These are phyloP conservation scores for Xanthorhoe spadicearia DNA, from an alignment of 2,888 invertebrate species.

Conservation along the genomic window DNA sequence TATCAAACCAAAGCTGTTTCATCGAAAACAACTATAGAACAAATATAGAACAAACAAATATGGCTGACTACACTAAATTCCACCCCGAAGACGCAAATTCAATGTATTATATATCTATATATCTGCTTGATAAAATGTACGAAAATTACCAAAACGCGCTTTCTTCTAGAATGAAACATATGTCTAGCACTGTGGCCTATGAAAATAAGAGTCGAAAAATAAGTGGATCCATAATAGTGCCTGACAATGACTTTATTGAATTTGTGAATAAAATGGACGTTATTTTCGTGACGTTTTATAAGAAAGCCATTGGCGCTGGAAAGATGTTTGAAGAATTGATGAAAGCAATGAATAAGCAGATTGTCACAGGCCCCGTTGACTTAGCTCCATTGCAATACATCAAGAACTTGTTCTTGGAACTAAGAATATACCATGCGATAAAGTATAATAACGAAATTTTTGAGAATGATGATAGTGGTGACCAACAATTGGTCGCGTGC, in stretches of 20 bases:
- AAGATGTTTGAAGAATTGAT: constrained; percentile 11
- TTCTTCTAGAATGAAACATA: constrained; percentile 4
- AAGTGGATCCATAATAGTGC: constrained; percentile 11
- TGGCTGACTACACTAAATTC: constrained; percentile 4
- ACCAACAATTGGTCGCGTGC: neutral
- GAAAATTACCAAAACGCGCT: constrained; percentile 1
- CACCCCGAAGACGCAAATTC: constrained; percentile 4
- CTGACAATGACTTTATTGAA: constrained; percentile 12
- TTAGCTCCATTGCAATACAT: constrained; percentile 3
- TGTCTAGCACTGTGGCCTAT: constrained; percentile 13
- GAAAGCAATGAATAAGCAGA: constrained; percentile 1
- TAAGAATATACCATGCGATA: constrained; percentile 14
- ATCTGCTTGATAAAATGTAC: constrained; percentile 12
- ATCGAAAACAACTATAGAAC: too few species aligned
- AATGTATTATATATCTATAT: constrained; percentile 11
- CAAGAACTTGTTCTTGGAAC: constrained; percentile 4
- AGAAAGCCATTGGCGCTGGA: constrained; percentile 6
- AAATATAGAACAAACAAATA: neutral
- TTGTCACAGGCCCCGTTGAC: neutral
- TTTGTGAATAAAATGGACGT: constrained; percentile 12
- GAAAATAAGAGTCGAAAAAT: neutral
- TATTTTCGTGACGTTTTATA: constrained; percentile 9
- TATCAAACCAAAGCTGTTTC: constrained; percentile 1
- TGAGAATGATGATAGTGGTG: neutral
- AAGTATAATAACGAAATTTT: constrained; percentile 10